Evolutionary conservation across 2,888 invertebrate species (phyloP).

Genomic region (Galerucella calmariensis): DNA sequence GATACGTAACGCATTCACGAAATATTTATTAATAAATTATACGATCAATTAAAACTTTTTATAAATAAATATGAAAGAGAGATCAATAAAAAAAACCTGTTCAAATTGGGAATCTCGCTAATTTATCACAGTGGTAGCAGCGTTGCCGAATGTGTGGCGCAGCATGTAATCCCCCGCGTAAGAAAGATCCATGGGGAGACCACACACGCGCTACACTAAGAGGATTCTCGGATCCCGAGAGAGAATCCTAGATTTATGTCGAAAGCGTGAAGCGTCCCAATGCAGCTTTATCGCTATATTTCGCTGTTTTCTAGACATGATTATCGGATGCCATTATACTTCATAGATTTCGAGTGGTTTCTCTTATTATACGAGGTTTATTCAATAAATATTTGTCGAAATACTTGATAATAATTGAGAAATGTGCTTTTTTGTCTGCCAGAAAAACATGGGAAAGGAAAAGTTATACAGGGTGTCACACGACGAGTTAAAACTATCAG

Average conservation of each 20-base stretch:
- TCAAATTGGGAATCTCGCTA: constrained; percentile 46
- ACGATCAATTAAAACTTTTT: too few species aligned
- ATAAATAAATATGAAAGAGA: neutral
- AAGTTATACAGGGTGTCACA: too few species aligned
- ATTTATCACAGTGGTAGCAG: constrained; percentile 53
- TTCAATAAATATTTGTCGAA: neutral
- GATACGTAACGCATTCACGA: too few species aligned
- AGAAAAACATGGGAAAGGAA: too few species aligned
- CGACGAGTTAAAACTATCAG: too few species aligned
- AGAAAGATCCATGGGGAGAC: constrained; percentile 59
- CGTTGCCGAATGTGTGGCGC: constrained; percentile 51
- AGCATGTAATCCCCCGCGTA: constrained; percentile 55
- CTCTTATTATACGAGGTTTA: constrained; percentile 4
- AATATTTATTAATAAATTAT: too few species aligned
- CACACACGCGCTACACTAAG: constrained; percentile 60
- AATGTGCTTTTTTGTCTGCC: too few species aligned
- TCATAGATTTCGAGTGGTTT: constrained; percentile 44
- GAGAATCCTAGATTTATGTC: constrained; percentile 63
- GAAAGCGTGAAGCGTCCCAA: constrained; percentile 60
- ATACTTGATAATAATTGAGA: neutral
- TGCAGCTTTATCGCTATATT: constrained; percentile 62
- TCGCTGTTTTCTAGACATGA: constrained; percentile 59
- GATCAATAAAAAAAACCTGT: constrained; percentile 23
- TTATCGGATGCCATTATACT: constrained; percentile 51
- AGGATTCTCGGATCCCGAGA: constrained; percentile 60